Evolutionary conservation across 2,797 vertebrate genomes (phyloP).

Genomic region (Macropodus opercularis): DNA sequence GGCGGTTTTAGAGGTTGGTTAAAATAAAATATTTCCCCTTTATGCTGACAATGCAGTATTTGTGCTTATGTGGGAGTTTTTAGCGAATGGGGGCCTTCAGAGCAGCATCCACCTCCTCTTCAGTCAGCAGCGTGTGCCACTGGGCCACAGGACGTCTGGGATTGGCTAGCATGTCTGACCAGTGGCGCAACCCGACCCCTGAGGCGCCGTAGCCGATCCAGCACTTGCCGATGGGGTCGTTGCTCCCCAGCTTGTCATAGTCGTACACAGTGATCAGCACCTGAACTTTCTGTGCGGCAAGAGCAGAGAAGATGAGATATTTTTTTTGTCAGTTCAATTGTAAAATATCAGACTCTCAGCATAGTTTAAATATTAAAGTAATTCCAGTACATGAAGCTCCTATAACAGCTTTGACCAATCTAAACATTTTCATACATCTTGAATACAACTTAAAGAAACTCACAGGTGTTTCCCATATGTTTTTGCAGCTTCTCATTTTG

Average conservation of each 20-base stretch:
- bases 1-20: too few relatives aligned
- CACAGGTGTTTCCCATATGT: too few relatives aligned
- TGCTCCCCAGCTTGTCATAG: constrained; percentile 93
- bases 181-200: constrained; percentile 88
- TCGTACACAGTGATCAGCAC: constrained; percentile 90
- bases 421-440: too few relatives aligned
- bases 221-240: constrained; percentile 90
- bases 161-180: constrained; percentile 94
- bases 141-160: constrained; percentile 90
- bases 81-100: constrained; percentile 84
- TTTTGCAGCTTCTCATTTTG: too few relatives aligned
- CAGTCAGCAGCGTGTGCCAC: constrained; percentile 88
- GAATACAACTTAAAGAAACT: too few relatives aligned
- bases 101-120: constrained; percentile 86
- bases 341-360: too few relatives aligned
- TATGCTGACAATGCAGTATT: not conserved
- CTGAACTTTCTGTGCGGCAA: constrained; percentile 85
- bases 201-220: constrained; percentile 87
- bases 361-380: too few relatives aligned
- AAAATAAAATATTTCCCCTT: not conserved
- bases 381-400: too few relatives aligned
- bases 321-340: too few relatives aligned
- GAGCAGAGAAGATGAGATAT: not conserved
- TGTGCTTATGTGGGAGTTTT: constrained; percentile 29
- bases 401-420: too few relatives aligned